Percentiles rank a stretch among this genome's conserved stretches.
Evolutionary conservation across 2,888 invertebrate species (phyloP).

Genomic region (Aelia acuminata): DNA sequence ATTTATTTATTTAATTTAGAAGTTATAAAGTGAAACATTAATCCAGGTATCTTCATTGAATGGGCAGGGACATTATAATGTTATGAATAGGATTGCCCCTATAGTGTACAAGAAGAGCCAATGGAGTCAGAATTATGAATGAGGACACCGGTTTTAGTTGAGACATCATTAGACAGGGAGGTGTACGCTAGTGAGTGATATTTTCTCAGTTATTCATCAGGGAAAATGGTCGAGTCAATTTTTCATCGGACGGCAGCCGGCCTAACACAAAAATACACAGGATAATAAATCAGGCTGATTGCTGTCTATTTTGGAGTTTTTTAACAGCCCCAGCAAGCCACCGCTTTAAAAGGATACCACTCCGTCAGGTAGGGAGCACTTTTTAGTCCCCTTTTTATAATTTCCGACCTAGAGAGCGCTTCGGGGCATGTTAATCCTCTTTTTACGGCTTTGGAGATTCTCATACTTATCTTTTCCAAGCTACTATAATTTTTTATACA

Average conservation of each 20-base stretch:
- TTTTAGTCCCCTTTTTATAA: slow-evolving; percentile 42
- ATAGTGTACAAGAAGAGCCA: neutral
- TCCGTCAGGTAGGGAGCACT: slow-evolving; percentile 17
- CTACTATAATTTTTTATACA: too few species aligned
- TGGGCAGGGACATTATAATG: neutral
- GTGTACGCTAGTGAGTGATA: slow-evolving; percentile 40
- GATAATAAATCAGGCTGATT: slow-evolving; percentile 58
- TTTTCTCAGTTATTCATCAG: slow-evolving; percentile 59
- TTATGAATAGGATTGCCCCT: neutral
- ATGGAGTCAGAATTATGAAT: slow-evolving; percentile 10
- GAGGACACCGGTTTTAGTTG: slow-evolving; percentile 48
- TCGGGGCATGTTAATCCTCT: neutral
- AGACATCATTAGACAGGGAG: slow-evolving; percentile 41
- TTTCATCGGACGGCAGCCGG: slow-evolving; percentile 52
- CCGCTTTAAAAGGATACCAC: slow-evolving; percentile 20
- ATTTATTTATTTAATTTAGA: too few species aligned
- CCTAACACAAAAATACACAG: slow-evolving; percentile 59
- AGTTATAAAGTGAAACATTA: neutral
- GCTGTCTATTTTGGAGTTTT: slow-evolving; percentile 55
- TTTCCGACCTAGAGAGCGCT: neutral
- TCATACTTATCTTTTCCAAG: neutral
- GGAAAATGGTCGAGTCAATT: slow-evolving; percentile 26
- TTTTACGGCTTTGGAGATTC: neutral
- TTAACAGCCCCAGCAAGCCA: slow-evolving; percentile 19
- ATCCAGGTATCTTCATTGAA: neutral